phyloP scores from a whole-genome alignment of 2,797 vertebrate genomes.

The Phaenicophaeus curvirostris region DNA sequence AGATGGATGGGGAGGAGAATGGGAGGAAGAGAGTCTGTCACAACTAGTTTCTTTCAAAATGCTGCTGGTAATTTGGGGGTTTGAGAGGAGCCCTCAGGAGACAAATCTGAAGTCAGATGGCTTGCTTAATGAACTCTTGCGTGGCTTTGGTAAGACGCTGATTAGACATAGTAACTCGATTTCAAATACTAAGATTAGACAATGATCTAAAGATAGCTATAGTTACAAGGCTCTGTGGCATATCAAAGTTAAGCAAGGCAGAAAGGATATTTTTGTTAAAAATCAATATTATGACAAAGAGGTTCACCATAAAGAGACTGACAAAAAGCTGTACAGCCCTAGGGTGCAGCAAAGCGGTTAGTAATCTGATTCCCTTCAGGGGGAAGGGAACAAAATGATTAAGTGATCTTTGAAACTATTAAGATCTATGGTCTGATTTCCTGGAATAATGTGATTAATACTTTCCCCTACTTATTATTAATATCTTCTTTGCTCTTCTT shows the following conservation, averaged over 20 bases:
- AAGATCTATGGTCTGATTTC: not conserved
- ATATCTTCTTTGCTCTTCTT: not conserved
- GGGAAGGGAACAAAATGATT: conserved; percentile 2
- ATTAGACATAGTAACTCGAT: conserved; percentile 54
- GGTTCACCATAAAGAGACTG: conserved; percentile 27
- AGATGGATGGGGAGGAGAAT: not conserved
- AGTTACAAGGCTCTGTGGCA: conserved; percentile 23
- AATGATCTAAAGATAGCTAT: conserved; percentile 51
- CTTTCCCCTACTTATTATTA: not conserved
- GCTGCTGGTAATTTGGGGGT: not conserved
- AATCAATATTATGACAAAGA: conserved; percentile 53
- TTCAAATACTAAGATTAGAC: conserved; percentile 51
- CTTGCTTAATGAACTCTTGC: not conserved
- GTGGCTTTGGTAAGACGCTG: not conserved
- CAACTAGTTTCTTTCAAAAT: not conserved
- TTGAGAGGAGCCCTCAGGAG: not conserved
- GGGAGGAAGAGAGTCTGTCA: not conserved
- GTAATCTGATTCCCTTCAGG: conserved; percentile 4
- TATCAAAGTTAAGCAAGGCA: conserved; percentile 51
- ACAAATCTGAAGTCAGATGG: not conserved
- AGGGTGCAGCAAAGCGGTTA: not conserved
- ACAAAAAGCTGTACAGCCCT: not conserved
- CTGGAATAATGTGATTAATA: conserved; percentile 12
- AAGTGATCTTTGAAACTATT: conserved; percentile 31
- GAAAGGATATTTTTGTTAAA: conserved; percentile 57